A percentile compares a stretch with the other conserved stretches of the same genome.
Conservation (phyloP, 1,140 invertebrate genomes). For the Mercenaria mercenaria region DNA sequence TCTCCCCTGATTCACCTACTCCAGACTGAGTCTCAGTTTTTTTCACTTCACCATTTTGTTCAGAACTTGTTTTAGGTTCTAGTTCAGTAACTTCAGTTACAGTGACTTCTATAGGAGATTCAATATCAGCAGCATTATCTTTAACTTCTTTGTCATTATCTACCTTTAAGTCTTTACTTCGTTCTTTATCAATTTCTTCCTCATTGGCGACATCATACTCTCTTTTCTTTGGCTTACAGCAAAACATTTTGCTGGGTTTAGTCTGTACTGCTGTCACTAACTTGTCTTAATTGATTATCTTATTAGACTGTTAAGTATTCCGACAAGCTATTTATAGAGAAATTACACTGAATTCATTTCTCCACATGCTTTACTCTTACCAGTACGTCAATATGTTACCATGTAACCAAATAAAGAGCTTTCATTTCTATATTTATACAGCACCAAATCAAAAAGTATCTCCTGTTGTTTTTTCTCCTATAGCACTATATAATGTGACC, state of each 20-base stretch:
- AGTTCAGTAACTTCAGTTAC: constrained; percentile 7
- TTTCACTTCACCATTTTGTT: background rate
- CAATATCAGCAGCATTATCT: constrained; percentile 7
- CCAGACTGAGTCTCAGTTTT: background rate
- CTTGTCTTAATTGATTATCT: background rate
- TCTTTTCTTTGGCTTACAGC: constrained; percentile 32
- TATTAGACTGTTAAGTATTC: too few species aligned
- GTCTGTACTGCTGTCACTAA: background rate
- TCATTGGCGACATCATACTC: constrained; percentile 38
- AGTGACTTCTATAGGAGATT: constrained; percentile 34
- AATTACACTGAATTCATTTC: background rate
- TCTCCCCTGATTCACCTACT: background rate
- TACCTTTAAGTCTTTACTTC: constrained; percentile 24
- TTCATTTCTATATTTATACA: background rate
- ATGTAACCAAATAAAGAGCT: background rate
- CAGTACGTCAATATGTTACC: background rate
- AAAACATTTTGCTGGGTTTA: constrained; percentile 53
- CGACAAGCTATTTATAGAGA: too few species aligned
- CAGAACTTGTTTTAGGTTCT: constrained; percentile 8
- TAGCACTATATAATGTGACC: too few species aligned
- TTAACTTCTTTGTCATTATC: background rate
- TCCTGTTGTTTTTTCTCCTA: background rate
- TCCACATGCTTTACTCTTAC: background rate
- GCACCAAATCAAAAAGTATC: background rate
- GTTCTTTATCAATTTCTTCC: constrained; percentile 48